phyloP scores from a whole-genome alignment of 2,888 invertebrate species.

The Syrista parreyssii region DNA sequence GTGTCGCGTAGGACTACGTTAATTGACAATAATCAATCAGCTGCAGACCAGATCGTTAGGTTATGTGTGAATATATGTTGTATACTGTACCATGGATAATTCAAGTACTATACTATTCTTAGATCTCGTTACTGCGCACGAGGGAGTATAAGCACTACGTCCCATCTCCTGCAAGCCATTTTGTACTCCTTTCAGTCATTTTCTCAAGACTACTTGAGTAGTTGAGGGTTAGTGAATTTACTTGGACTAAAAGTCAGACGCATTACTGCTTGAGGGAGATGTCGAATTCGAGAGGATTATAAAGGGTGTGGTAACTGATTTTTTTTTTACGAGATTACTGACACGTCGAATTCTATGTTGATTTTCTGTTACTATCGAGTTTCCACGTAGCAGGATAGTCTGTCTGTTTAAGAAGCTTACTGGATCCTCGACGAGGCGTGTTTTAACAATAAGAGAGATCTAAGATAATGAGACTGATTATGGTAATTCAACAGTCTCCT shows the following conservation, averaged over 20 bases:
- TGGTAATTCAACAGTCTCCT: background rate
- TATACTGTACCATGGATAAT: background rate
- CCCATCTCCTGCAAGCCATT: background rate
- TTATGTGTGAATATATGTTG: background rate
- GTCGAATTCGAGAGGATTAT: background rate
- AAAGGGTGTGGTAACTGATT: background rate
- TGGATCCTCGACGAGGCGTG: background rate
- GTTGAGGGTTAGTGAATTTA: background rate
- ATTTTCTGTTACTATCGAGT: background rate
- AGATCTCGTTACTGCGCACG: background rate
- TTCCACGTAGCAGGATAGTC: background rate
- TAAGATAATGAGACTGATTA: background rate
- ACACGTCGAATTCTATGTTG: background rate
- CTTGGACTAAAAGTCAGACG: background rate
- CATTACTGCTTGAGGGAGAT: background rate
- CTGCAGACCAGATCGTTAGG: background rate
- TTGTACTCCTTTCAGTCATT: background rate
- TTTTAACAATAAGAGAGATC: background rate
- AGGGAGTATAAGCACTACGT: background rate
- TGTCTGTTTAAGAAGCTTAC: background rate
- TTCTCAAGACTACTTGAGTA: background rate
- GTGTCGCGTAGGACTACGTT: slow-evolving; percentile 30
- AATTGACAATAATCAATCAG: slow-evolving; percentile 49
- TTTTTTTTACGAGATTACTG: background rate
- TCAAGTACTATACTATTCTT: background rate